Evolutionary conservation across 2,113 vertebrate species (phyloP), one percentile per base, ranked within the genome.

Genomic region (Vulpes vulpes): DNA sequence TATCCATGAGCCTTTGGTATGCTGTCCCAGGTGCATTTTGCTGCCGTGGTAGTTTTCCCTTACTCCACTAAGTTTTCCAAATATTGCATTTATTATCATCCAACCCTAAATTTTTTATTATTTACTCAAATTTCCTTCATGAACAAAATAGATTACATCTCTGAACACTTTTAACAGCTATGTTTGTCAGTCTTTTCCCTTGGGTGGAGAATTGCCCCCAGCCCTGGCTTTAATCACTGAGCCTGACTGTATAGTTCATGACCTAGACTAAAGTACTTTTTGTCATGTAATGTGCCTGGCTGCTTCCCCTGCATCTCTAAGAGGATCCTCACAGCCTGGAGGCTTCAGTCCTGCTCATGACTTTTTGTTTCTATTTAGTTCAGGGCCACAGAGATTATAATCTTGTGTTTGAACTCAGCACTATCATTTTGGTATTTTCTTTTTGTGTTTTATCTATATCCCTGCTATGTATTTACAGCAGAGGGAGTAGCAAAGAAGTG

Each of bases 401-500:
- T 82, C 94, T 94, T 82, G 73, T 60, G 92, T 96, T 91, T 89
- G 83, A 96, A 84, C 35, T 78, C n/a, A 64, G 74, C 15, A 35
- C 60, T 86, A 86, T 84, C 87, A 88, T 96, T 84, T 89, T 82
- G 25, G 19, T 89, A 80, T 93, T 60, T 92, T 91, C 69, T 93
- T 91, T 91, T 67, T 62, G 30, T 62, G 30, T 94, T 89, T 94
- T 92, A 94, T 84, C 90, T 89, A 9, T 89, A 9, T 35, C 49
- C n/a, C 22, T 81, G 69, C 57, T 78, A 5, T 85, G 51, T 80
- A 71, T 71, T 91, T 76, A n/a, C 53, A 85, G 53, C 73, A 69
- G 82, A 59, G 51, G n/a, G 64, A 95, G 59, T 38, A 59, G 23
- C 87, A 25, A 11, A 32, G 91, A 30, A 78, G 59, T 35, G 9